Evolutionary conservation across 2,888 invertebrate species (phyloP).

Genomic region (Eupeodes luniger): DNA sequence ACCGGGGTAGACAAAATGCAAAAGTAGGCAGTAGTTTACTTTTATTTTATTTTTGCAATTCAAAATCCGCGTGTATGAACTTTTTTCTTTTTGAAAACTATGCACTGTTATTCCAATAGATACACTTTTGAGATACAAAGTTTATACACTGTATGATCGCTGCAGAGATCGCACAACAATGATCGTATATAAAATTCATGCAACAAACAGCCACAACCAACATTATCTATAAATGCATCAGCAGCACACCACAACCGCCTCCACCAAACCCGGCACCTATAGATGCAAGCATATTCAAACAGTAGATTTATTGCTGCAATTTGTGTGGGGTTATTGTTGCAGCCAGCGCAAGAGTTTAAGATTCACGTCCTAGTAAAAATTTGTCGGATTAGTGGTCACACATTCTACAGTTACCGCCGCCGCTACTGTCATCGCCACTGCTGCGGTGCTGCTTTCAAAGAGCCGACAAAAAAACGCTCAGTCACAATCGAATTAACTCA

Average conservation of each 20-base stretch:
- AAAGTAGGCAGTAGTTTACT: slow-evolving; percentile 35
- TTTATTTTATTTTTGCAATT: slow-evolving; percentile 11
- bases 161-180: slow-evolving; percentile 12
- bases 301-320: slow-evolving; percentile 32
- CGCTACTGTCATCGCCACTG: not conserved
- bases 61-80: slow-evolving; percentile 45
- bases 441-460: not conserved
- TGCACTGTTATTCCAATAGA: slow-evolving; percentile 60
- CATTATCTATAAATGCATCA: not conserved
- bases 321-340: slow-evolving; percentile 21
- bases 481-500: slow-evolving; percentile 69
- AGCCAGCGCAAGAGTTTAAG: slow-evolving; percentile 51
- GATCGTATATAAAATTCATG: slow-evolving; percentile 14
- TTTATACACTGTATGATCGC: slow-evolving; percentile 17
- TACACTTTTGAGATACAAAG: slow-evolving; percentile 42
- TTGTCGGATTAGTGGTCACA: slow-evolving; percentile 57
- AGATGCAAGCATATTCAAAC: not conserved
- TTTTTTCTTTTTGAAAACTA: slow-evolving; percentile 43
- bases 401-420: slow-evolving; percentile 65
- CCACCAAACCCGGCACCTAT: slow-evolving; percentile 22
- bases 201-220: slow-evolving; percentile 5
- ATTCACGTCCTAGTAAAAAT: slow-evolving; percentile 55
- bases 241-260: slow-evolving; percentile 19
- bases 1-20: slow-evolving; percentile 49
- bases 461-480: slow-evolving; percentile 58